A percentile compares a stretch with the other conserved stretches of the same genome.
Evolutionary conservation across 2,888 invertebrate species (phyloP).

Genomic region (Onchidella celtica): DNA sequence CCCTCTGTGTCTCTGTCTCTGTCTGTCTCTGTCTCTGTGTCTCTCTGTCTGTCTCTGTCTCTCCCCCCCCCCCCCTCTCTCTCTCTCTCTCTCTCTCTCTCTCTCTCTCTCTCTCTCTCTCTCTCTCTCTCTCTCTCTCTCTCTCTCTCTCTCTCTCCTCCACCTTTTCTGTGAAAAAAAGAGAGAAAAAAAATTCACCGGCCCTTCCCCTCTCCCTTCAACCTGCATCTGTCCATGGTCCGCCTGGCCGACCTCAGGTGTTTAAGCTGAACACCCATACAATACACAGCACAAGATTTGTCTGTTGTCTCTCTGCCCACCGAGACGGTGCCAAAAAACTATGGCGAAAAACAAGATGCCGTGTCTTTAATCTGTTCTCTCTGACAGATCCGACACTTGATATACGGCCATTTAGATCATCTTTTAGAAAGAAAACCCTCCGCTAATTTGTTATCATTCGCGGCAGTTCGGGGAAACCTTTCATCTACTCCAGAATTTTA

Average conservation of each 20-base stretch:
- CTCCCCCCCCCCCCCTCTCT: neutral
- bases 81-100: neutral
- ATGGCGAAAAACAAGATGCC: neutral
- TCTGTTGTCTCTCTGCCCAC: neutral
- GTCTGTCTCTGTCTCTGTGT: neutral
- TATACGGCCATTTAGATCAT: constrained; percentile 16
- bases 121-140: neutral
- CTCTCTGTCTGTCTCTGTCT: neutral
- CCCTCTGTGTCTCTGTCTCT: no score
- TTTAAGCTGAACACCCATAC: no score
- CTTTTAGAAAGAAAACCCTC: constrained; percentile 18
- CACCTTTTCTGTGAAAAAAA: no score
- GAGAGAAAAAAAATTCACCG: no score
- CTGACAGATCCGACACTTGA: neutral
- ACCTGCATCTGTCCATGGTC: no score
- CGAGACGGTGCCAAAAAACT: neutral
- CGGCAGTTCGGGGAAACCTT: constrained; percentile 9
- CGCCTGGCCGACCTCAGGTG: no score
- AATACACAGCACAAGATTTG: neutral
- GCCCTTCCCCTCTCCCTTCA: no score
- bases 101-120: neutral
- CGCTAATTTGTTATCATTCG: constrained; percentile 39
- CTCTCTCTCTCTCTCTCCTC: neutral
- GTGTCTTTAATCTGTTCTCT: neutral
- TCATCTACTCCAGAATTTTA: neutral